phyloP scores from a whole-genome alignment of 2,797 vertebrate species.

The Periparus ater region DNA sequence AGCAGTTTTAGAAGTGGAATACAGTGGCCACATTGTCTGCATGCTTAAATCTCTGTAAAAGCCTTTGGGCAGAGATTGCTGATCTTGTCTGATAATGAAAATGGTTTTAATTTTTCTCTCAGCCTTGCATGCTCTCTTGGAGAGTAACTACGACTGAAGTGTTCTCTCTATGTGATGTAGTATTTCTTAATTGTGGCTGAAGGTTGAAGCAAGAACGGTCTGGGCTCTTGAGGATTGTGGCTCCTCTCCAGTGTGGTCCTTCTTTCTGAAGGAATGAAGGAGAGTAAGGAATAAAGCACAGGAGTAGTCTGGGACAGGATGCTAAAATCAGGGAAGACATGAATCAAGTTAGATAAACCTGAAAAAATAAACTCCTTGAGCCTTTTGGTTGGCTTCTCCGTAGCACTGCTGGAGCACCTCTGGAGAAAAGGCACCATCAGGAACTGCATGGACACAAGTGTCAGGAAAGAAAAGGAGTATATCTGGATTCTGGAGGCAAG shows the following conservation, averaged over 20 bases:
- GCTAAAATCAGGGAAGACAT: background rate
- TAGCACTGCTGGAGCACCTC: background rate
- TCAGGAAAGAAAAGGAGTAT: background rate
- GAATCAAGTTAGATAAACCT: background rate
- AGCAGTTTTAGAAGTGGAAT: background rate
- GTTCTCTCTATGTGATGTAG: background rate
- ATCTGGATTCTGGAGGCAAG: background rate
- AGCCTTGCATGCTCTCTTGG: background rate
- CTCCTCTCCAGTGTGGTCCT: background rate
- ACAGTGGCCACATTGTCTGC: background rate
- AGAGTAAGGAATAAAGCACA: background rate
- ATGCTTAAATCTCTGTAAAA: background rate
- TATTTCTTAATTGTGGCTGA: background rate
- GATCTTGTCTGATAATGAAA: background rate
- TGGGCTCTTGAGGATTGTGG: background rate
- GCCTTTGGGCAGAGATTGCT: background rate
- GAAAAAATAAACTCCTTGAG: background rate
- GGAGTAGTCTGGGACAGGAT: background rate
- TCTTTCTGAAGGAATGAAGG: background rate
- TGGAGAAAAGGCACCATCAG: background rate
- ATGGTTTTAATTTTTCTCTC: background rate
- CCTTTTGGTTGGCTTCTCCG: background rate
- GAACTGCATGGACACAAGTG: background rate
- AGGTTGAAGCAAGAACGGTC: background rate
- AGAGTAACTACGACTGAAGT: background rate